Evolutionary conservation across 2,888 invertebrate species (phyloP).

Genomic region (Dorcus parallelipipedus): DNA sequence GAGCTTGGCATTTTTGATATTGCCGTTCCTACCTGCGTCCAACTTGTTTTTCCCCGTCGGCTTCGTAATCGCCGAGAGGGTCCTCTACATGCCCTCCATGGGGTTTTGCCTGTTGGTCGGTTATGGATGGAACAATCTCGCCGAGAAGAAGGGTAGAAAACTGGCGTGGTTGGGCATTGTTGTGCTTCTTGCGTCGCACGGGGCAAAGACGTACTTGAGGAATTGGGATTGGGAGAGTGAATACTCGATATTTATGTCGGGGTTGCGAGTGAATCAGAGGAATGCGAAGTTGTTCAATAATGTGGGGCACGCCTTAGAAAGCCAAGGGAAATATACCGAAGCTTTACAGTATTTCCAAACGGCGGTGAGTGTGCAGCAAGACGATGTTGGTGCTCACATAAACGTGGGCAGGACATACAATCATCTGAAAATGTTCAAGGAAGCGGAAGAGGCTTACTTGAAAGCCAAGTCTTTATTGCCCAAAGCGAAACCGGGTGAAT

Average conservation of each 20-base stretch:
- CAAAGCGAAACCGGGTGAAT: slow-evolving; percentile 88
- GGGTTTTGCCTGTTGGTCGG: slow-evolving; percentile 92
- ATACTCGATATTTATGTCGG: slow-evolving; percentile 91
- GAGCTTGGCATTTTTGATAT: slow-evolving; percentile 81
- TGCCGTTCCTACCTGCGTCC: slow-evolving; percentile 94
- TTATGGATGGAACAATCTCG: slow-evolving; percentile 74
- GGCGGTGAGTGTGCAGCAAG: slow-evolving; percentile 89
- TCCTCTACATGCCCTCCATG: slow-evolving; percentile 96
- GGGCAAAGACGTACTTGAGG: slow-evolving; percentile 79
- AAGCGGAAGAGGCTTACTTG: slow-evolving; percentile 91
- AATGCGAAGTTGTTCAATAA: slow-evolving; percentile 98
- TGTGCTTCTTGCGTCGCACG: slow-evolving; percentile 70
- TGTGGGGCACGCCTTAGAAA: slow-evolving; percentile 93
- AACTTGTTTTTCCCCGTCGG: slow-evolving; percentile 98
- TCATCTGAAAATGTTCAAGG: slow-evolving; percentile 80
- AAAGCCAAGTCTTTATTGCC: slow-evolving; percentile 86
- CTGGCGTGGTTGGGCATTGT: slow-evolving; percentile 64
- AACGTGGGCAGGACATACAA: slow-evolving; percentile 95
- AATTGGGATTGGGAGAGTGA: slow-evolving; percentile 94
- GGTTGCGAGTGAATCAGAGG: slow-evolving; percentile 77
- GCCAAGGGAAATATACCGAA: slow-evolving; percentile 64
- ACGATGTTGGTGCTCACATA: slow-evolving; percentile 95
- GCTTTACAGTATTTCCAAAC: slow-evolving; percentile 89
- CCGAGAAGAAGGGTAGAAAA: slow-evolving; percentile 63
- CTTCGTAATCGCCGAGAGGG: slow-evolving; percentile 93